These are phyloP conservation scores for Loxodonta africana DNA, from an alignment of 2,113 vertebrate species.

Conservation along the genomic window DNA sequence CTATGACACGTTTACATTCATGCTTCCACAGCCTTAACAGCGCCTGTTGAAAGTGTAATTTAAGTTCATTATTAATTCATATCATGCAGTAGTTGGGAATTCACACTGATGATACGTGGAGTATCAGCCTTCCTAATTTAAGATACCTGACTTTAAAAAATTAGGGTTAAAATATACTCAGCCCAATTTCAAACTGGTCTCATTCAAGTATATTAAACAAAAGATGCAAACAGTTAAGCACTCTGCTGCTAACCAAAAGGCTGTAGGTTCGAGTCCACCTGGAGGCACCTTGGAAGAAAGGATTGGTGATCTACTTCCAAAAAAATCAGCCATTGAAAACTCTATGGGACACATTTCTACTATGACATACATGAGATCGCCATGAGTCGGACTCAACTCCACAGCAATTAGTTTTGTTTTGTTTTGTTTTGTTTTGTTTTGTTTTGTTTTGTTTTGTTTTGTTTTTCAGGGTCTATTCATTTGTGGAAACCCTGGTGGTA, in stretches of 20 bases:
- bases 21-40: constrained; percentile 96
- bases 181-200: not conserved
- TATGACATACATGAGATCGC: not conserved
- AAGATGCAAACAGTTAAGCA: not conserved
- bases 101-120: not conserved
- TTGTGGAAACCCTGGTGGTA: not conserved
- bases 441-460: too few relatives aligned
- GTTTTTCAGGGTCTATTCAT: not conserved
- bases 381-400: not conserved
- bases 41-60: constrained; percentile 84
- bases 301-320: not conserved
- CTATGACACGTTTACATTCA: constrained; percentile 96
- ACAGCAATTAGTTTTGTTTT: not conserved
- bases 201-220: not conserved
- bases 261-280: not conserved
- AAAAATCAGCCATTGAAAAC: not conserved
- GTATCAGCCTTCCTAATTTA: not conserved
- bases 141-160: not conserved
- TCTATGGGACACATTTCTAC: not conserved
- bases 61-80: not conserved
- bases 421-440: too few relatives aligned
- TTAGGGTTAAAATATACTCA: not conserved
- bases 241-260: not conserved
- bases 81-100: not conserved
- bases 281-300: not conserved